Percentiles rank a stretch among this genome's conserved stretches.
These are phyloP conservation scores for Heliconius ethilla DNA, from an alignment of 2,888 invertebrate species.

Conservation along the genomic window DNA sequence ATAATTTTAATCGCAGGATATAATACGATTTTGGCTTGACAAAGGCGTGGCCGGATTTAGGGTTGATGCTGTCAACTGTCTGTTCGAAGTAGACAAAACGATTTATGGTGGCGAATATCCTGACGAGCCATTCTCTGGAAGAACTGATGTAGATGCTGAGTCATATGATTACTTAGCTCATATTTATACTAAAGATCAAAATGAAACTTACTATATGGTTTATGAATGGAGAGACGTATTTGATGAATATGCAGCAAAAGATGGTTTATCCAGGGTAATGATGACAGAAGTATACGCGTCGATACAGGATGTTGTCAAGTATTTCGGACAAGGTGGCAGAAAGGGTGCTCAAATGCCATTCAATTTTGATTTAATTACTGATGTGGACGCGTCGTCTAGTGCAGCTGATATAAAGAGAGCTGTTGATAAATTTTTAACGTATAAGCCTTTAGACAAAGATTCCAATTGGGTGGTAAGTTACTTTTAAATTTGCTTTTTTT, in stretches of 20 bases:
- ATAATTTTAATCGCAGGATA: constrained; percentile 66
- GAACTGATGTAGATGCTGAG: constrained; percentile 66
- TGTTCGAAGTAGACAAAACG: constrained; percentile 82
- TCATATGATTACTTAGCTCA: constrained; percentile 83
- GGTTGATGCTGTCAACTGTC: constrained; percentile 87
- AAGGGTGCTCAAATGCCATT: constrained; percentile 88
- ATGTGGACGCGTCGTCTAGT: constrained; percentile 81
- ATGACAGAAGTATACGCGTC: constrained; percentile 89
- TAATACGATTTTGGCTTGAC: constrained; percentile 90
- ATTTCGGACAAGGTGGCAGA: constrained; percentile 82
- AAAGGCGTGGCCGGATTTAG: constrained; percentile 94
- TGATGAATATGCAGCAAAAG: constrained; percentile 79
- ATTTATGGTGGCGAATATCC: constrained; percentile 69
- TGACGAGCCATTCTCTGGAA: constrained; percentile 81
- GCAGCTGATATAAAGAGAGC: constrained; percentile 83
- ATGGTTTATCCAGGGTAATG: constrained; percentile 82
- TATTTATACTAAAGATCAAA: constrained; percentile 83
- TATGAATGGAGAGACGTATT: constrained; percentile 84
- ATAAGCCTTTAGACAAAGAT: constrained; percentile 82
- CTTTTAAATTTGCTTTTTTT: background rate
- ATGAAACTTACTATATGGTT: constrained; percentile 84
- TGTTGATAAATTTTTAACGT: constrained; percentile 84
- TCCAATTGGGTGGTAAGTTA: constrained; percentile 90
- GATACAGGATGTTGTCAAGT: constrained; percentile 82
- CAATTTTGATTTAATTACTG: constrained; percentile 87